phyloP scores from a whole-genome alignment of 2,113 vertebrate genomes.

The Embiotoca jacksoni region DNA sequence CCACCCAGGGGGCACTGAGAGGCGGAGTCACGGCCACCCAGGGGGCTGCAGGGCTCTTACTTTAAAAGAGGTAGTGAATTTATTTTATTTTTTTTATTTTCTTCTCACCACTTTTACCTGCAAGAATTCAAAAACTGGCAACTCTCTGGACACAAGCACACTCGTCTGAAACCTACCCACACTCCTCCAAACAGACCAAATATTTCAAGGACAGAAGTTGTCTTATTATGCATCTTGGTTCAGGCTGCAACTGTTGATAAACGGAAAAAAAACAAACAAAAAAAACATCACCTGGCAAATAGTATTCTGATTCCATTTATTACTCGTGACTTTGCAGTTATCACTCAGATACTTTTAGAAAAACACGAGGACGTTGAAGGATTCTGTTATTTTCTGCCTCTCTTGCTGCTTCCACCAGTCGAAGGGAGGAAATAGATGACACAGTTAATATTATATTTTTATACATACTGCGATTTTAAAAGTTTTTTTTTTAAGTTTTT shows the following conservation, averaged over 20 bases:
- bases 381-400: conserved; percentile 38
- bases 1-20: not conserved
- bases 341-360: conserved; percentile 6
- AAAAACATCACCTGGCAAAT: conserved; percentile 1
- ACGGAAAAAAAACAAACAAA: not conserved
- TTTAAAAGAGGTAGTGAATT: not conserved
- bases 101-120: not conserved
- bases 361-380: not conserved
- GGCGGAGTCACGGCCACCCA: conserved; percentile 3
- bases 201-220: conserved; percentile 44
- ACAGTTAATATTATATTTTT: conserved; percentile 80
- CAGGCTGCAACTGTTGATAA: conserved; percentile 8
- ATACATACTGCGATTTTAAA: conserved; percentile 73
- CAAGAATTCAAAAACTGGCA: conserved; percentile 8
- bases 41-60: not conserved
- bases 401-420: conserved; percentile 58
- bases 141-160: conserved; percentile 49
- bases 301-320: conserved; percentile 44
- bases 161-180: conserved; percentile 7
- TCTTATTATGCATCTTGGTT: conserved; percentile 50
- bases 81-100: not conserved
- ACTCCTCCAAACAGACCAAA: conserved; percentile 66
- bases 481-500: conserved; percentile 66
- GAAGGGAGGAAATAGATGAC: conserved; percentile 44
- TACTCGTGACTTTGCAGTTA: conserved; percentile 23